Base-by-base conservation (phyloP, 2,888 invertebrate species). In the Apodemia mormo region DNA sequence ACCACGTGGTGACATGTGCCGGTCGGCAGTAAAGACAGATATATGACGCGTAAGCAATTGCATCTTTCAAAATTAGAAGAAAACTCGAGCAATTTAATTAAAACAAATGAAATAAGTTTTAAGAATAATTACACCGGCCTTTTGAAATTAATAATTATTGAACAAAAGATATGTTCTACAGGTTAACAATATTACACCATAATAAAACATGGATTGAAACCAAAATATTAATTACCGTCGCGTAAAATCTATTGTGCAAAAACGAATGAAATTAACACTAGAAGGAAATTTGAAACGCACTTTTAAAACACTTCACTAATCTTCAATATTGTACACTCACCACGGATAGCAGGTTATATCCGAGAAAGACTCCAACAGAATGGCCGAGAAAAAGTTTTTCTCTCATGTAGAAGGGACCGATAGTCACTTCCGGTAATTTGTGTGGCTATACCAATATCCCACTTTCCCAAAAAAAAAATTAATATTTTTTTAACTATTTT, bases 311-410 rank as follows among this genome's bases (percentile, higher is more conserved):
- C 92, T 89, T 85, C 93, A 92, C 93, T 88, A 72, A 85, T 85
- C 83, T 87, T 87, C 80, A 77, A 88, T 45, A 58, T 66, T 30
- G 52, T 68, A 92, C 90, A 92, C 93, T 94, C 93, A 94, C 93
- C 93, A 92, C 92, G 92, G 92, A 93, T 86, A 85, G 88, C 90
- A 90, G 94, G 94, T 94, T 94, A 90, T 91, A 94, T 93, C 94
- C 94, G 94, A 94, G 92, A 94, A 92, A 94, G 95, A 94, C 95
- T 94, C 94, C 94, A 94, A 94, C 94, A 95, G 95, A 95, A 95
- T 95, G 95, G 92, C 93, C 94, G 95, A 95, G 95, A 87, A 90
- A 90, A 87, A 82, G 85, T 85, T 88, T 89, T 89, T 89, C 85
- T 83, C 89, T 85, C 85, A 85, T 83, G 86, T 90, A 83, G 84